Percentiles rank a stretch among this genome's conserved stretches.
Evolutionary conservation across 2,797 vertebrate species (phyloP).

Genomic region (Otolemur crassicaudatus): DNA sequence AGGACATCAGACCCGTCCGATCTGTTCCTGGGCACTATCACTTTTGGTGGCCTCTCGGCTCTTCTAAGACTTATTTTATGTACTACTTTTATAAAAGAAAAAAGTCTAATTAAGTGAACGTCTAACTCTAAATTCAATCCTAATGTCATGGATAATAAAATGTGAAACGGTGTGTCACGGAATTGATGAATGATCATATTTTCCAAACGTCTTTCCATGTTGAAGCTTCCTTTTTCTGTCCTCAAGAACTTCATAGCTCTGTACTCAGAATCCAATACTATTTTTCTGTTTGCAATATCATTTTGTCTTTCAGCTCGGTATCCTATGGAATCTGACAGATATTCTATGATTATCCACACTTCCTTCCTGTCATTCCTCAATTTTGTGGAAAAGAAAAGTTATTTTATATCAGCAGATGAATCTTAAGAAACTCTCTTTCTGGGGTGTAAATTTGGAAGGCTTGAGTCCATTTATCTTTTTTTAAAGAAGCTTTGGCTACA

Average conservation of each 20-base stretch:
- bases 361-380: background rate
- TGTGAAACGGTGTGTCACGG: background rate
- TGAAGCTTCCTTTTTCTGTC: background rate
- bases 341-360: background rate
- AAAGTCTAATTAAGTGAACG: background rate
- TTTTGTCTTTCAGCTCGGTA: background rate
- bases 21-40: background rate
- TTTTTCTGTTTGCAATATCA: background rate
- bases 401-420: background rate
- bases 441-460: background rate
- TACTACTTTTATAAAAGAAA: background rate
- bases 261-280: background rate
- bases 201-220: background rate
- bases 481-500: background rate
- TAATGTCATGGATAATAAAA: background rate
- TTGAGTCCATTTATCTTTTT: background rate
- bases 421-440: background rate
- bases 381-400: background rate
- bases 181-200: background rate
- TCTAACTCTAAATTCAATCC: background rate
- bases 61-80: background rate
- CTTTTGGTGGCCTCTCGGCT: background rate
- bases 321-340: background rate
- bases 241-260: background rate
- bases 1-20: background rate